Evolutionary conservation across 2,888 invertebrate species (phyloP), one percentile per base, ranked within the genome.

Genomic region (Brachylomia viminalis): DNA sequence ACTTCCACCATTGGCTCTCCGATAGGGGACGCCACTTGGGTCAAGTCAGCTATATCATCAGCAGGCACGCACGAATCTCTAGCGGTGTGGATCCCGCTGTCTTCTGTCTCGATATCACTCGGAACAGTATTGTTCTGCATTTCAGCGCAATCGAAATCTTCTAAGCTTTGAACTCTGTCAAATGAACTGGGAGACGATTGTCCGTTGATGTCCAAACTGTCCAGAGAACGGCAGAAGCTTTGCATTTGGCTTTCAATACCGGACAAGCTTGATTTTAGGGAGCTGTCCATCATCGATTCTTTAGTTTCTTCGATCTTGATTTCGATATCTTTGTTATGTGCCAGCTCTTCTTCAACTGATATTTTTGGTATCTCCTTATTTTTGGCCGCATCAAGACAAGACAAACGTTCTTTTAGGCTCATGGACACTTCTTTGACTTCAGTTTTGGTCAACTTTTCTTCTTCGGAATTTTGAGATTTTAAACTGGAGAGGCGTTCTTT

Each of bases 21-120:
- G 38, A 96, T 93, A 23, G 96, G 96, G 83, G 96, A 96, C 75
- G 96, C 95, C 79, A 96, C 95, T 92, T 96, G 95, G 79, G 95
- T 95, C 83, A 95, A 92, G 90, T 98, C 98, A 72, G 97, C 97
- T 33, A 97, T 97, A 87, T 98, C 98, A 92, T 98, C 98, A 67
- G 98, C 97, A 88, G 98, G 98, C 49, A 97, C 98, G 88, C 98
- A 98, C 33, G 98, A 98, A 74, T 98, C 98, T 91, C 98, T 98
- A 5, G 98, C 98, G 10, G 98, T 98, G 87, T 98, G 98, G 82
- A 98, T 98, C 5, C 98, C 98, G 82, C 98, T 98, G 91, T 98
- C 98, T 93, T 98, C 98, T 59, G 97, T 97, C 92, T 98, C 98
- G 62, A 97, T 97, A 86, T 97, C 97, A 82, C 97, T 97, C 77